Base-by-base conservation (phyloP, 2,113 vertebrate species). In the Pelobates fuscus region DNA sequence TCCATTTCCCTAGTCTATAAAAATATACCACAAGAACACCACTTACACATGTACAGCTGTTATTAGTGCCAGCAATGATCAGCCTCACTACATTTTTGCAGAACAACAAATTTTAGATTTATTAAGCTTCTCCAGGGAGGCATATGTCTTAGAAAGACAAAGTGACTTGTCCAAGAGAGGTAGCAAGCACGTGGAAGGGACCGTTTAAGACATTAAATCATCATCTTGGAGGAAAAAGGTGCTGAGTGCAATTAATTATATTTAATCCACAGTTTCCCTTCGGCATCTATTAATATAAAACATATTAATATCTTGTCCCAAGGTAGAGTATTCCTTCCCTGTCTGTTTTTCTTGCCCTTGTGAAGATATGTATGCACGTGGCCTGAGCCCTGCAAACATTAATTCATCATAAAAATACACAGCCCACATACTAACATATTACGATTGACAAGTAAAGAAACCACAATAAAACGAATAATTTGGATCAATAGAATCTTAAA, bases 71-170 rank as follows among this genome's bases (percentile, higher is more conserved):
- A 63, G 54, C 44, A 44, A 32, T 37, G 70, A 72, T 55, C 12
- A 4, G 70, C 70, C 54, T 73, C 70, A 73, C 54, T 73, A 73
- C n/a, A 26, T 72, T 74, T 65, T 55, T 46, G 61, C 61, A 74
- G 46, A 24, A 65, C 71, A 65, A 66, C 49, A 65, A 58, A 52
- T 32, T 74, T 74, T 20, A 66, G 49, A 74, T 74, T 74, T 74
- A 74, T 74, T 52, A 43, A n/a, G 37, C 6, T 44, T 65, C 61
- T 32, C 71, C 57, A n/a, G 71, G 49, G 71, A 65, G 30, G 49
- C 29, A 74, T 57, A 62, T 25, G 70, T 63, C 70, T 58, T 41
- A 25, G 3, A 11, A 66, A 54, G 70, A 72, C 46, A 52, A 61
- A 52, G 59, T 62, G 25, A 21, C 61, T 37, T 41, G 44, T 15